These are phyloP conservation scores for Enteromius mattozi DNA, from an alignment of 2,797 vertebrate genomes.

Conservation along the genomic window DNA sequence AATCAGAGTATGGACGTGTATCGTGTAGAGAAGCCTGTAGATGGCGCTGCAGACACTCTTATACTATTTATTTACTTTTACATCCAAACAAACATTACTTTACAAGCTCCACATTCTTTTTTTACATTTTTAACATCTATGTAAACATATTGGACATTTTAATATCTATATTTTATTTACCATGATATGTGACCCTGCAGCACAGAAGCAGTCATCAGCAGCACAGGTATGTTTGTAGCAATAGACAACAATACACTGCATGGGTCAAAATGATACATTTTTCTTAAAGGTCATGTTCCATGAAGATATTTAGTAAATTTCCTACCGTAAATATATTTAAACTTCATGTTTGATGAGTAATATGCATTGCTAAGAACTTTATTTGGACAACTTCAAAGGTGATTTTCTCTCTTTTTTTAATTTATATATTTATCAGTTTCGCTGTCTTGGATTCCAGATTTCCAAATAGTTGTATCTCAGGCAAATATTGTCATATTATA, in stretches of 20 bases:
- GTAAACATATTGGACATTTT: too few relatives aligned
- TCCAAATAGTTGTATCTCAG: too few relatives aligned
- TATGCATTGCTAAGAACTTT: not conserved
- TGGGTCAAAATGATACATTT: not conserved
- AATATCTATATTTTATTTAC: too few relatives aligned
- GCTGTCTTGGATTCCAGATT: not conserved
- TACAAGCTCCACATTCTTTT: not conserved
- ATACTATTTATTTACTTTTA: not conserved
- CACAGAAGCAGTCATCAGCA: too few relatives aligned
- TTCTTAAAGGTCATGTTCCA: not conserved
- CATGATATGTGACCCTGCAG: too few relatives aligned
- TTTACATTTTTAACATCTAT: too few relatives aligned
- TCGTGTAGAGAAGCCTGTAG: not conserved
- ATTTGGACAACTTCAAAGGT: not conserved
- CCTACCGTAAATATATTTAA: not conserved
- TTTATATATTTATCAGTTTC: not conserved
- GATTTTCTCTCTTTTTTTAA: not conserved
- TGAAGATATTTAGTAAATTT: too few relatives aligned
- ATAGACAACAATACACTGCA: too few relatives aligned
- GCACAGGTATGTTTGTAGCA: too few relatives aligned
- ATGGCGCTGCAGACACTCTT: not conserved
- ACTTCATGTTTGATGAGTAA: not conserved
- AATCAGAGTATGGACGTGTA: not conserved
- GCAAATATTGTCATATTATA: not conserved
- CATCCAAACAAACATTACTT: not conserved